Base-by-base conservation (phyloP, 2,113 vertebrate species). In the Canis aureus region DNA sequence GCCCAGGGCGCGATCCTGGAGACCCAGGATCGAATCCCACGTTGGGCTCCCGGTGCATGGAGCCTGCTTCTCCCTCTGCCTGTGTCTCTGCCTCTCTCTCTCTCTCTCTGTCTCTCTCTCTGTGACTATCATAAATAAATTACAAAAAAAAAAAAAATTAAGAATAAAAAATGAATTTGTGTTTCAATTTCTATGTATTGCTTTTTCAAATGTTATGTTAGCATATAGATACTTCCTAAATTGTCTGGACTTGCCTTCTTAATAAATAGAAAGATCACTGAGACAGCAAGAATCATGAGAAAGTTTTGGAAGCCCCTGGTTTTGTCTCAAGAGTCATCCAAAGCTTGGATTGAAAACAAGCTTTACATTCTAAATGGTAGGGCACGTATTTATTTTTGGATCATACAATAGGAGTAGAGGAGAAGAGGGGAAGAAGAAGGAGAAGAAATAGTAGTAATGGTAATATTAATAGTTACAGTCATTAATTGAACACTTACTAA, bases 141-240 rank as follows among this genome's bases (percentile, higher is more conserved):
- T 38, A 38, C 38, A 38, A 38, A 38, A 38, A 38, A 35, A 35
- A 35, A 35, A 35, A 38, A 38, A 38, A 38, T 38, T 38, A 38
- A 43, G 51, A 95, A 94, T 49, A 43, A 95, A 88, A 92, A 86
- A 82, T 17, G 8, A 62, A 88, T 93, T 89, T 78, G 2, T 25
- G 43, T 96, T 92, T 97, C 23, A 67, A 62, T 76, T 73, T 82
- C 29, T 89, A 4, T 55, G 4, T 20, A 32, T 76, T 66, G 5
- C 2, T 67, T 87, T 95, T 64, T 11, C 49, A 85, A 82, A 55
- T 92, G 1, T 86, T 96, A 82, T 85, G 17, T 43, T 88, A 81
- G 16, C 11, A 76, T 11, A 71, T 59, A 93, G 78, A 59, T 32
- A 49, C 15, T 81, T 69, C 17, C 11, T 84, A 78, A 92, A 27